phyloP scores from a whole-genome alignment of 2,797 vertebrate species.

The Chanos chanos region DNA sequence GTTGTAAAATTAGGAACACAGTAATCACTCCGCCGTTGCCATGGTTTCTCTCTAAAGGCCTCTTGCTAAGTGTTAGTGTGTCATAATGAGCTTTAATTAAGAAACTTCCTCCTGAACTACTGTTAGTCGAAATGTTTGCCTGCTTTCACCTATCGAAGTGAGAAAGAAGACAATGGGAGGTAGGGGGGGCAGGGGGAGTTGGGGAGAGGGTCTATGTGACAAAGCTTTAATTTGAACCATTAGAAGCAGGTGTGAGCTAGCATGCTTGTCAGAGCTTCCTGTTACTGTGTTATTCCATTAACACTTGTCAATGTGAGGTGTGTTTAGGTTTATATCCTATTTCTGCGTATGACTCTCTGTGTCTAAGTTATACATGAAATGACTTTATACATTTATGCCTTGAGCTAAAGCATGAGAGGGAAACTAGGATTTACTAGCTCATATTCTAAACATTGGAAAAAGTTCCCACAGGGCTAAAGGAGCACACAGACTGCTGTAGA shows the following conservation, averaged over 20 bases:
- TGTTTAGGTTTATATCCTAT: conserved; percentile 12
- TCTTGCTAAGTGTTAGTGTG: conserved; percentile 46
- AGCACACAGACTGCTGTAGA: too few relatives aligned
- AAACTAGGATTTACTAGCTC: too few relatives aligned
- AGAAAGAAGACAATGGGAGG: conserved; percentile 23
- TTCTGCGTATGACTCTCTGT: too few relatives aligned
- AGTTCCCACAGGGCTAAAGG: too few relatives aligned
- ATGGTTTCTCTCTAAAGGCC: conserved; percentile 58
- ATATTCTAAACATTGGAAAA: too few relatives aligned
- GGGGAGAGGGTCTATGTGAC: conserved; percentile 42
- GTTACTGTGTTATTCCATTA: conserved; percentile 58
- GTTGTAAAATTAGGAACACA: conserved; percentile 51
- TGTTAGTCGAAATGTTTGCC: too few relatives aligned
- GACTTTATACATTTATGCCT: too few relatives aligned
- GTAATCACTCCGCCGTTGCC: conserved; percentile 56
- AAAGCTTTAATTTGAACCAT: conserved; percentile 52
- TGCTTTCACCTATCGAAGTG: conserved; percentile 59
- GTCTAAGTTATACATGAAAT: too few relatives aligned
- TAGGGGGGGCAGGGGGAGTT: conserved; percentile 24
- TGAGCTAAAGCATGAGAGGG: too few relatives aligned
- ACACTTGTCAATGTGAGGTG: conserved; percentile 48
- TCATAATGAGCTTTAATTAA: conserved; percentile 69
- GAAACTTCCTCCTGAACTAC: conserved; percentile 57
- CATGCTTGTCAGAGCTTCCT: conserved; percentile 14
- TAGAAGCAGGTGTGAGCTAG: conserved; percentile 25